Percentiles rank a stretch among this genome's conserved stretches.
Conservation (phyloP, 2,888 invertebrate species). For the Apeira syringaria region DNA sequence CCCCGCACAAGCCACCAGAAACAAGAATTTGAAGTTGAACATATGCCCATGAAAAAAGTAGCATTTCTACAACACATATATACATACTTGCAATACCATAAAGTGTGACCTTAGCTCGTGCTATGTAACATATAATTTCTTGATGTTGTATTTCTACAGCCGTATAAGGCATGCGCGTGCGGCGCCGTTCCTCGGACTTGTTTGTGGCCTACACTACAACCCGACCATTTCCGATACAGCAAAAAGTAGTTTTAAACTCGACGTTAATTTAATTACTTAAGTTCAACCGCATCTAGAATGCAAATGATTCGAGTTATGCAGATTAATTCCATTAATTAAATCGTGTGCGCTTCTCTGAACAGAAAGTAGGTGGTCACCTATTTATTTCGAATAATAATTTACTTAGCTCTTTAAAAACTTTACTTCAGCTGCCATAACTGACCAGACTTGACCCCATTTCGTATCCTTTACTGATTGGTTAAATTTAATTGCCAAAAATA, state of each 20-base stretch:
- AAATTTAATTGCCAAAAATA: too few species aligned
- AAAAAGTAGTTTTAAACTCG: constrained; percentile 31
- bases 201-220: constrained; percentile 32
- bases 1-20: too few species aligned
- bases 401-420: constrained; percentile 14
- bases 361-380: constrained; percentile 9
- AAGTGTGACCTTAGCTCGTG: constrained; percentile 54
- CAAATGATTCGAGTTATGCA: constrained; percentile 23
- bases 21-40: too few species aligned
- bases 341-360: constrained; percentile 12
- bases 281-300: constrained; percentile 26
- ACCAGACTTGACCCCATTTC: too few species aligned
- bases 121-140: constrained; percentile 68
- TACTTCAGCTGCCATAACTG: constrained; percentile 4
- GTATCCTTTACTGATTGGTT: too few species aligned
- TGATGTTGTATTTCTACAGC: constrained; percentile 70
- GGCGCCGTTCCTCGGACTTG: constrained; percentile 50
- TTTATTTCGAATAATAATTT: constrained; percentile 8
- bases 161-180: constrained; percentile 75
- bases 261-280: constrained; percentile 25
- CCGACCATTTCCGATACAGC: constrained; percentile 37
- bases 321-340: constrained; percentile 24
- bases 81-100: too few species aligned
- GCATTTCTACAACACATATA: too few species aligned
- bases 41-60: too few species aligned